These are phyloP conservation scores for Eulemur rubriventer DNA, from an alignment of 2,797 vertebrate genomes.

Conservation along the genomic window DNA sequence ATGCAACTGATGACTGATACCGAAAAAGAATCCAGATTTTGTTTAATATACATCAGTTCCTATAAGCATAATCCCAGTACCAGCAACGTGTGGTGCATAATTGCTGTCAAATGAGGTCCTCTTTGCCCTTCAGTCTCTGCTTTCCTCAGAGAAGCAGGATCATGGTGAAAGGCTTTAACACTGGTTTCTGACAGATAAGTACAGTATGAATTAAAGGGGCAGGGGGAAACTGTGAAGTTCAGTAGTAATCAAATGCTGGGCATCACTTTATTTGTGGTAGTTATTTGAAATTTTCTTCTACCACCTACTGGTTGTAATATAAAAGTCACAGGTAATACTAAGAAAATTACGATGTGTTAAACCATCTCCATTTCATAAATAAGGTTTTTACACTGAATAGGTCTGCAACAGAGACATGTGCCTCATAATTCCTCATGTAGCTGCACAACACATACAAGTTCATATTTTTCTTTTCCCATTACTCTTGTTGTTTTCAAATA, in stretches of 20 bases:
- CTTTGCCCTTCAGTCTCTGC: not conserved
- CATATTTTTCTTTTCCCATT: not conserved
- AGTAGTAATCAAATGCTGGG: conserved; percentile 33
- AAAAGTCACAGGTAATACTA: not conserved
- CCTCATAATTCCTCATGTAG: not conserved
- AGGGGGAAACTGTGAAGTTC: conserved; percentile 61
- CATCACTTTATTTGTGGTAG: conserved; percentile 66
- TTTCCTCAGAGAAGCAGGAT: conserved; percentile 1
- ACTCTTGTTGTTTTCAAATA: not conserved
- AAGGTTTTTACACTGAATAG: not conserved
- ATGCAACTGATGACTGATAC: not conserved
- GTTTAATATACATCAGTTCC: not conserved
- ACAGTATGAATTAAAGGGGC: conserved; percentile 36
- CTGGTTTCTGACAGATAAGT: conserved; percentile 56
- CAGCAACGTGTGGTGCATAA: accelerated
- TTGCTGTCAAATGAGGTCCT: not conserved
- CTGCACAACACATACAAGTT: not conserved
- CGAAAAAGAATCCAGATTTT: not conserved
- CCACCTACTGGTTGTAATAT: not conserved
- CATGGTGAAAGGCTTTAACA: not conserved
- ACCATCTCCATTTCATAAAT: not conserved
- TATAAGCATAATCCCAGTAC: not conserved
- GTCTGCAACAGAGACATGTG: not conserved
- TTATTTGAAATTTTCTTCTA: conserved; percentile 72
- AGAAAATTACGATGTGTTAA: not conserved